Evolutionary conservation across 2,888 invertebrate genomes (phyloP), one percentile per base, ranked within the genome.

Genomic region (Nineta flava): DNA sequence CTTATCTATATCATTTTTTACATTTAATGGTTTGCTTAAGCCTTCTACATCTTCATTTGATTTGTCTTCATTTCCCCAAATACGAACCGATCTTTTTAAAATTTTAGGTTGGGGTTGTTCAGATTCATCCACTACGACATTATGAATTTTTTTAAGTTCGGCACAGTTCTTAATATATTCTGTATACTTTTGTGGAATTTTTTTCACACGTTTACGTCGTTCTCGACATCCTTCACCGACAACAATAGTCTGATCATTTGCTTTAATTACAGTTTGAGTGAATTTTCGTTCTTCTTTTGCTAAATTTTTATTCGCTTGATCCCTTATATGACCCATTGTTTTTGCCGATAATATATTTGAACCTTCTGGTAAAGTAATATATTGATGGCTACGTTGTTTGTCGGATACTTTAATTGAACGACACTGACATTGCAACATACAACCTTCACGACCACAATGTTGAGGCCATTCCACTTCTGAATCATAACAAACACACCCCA

Each of bases 221-320:
- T 68, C 66, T 53, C 67, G 65, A 31, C 65, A 65, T 50, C 69
- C 69, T 6, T 70, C 65, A 52, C 79, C 79, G 26, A 83, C 69
- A 9, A 82, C 63, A 55, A 81, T 73, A 46, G 78, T 78, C 62
- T 78, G 76, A 57, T 80, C 74, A 21, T 75, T 76, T 9, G 77
- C 74, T 41, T 79, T 65, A 49, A 83, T 76, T 19, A 83, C 73
- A 4, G 83, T 83, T 57, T 82, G 80, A 13, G 78, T 80, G 63
- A 83, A 83, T 59, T 82, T 81, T 61, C 77, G 74, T 62, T 83
- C 83, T 58, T 78, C 78, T 61, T 76, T 79, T 1, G 82, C 76
- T 52, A 83, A 65, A 51, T 74, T 72, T 42, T 62, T 66, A 57
- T 72, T 74, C 1, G 70, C 69, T 59, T 72, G 67, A 55, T 69